Conservation (phyloP, 2,113 vertebrate genomes). For the Sorex fumeus region DNA sequence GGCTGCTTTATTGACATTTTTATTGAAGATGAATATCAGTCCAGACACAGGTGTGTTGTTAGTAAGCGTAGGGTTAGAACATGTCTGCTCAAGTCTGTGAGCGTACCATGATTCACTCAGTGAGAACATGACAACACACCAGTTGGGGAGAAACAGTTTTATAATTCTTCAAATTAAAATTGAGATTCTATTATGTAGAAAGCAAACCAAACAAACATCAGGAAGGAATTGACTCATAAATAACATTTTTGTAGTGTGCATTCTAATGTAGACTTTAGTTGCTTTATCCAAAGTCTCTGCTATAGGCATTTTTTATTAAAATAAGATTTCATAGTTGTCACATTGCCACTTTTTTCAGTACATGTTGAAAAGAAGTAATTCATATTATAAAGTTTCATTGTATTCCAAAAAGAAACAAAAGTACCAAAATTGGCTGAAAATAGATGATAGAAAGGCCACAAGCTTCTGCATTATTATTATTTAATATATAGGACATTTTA, state of each 20-base stretch:
- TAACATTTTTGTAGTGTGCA: conserved; percentile 8
- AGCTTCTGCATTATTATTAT: not conserved
- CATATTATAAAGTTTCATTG: not conserved
- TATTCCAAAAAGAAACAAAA: conserved; percentile 51
- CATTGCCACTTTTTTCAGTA: not conserved
- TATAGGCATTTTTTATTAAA: conserved; percentile 24
- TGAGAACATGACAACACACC: not conserved
- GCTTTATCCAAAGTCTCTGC: conserved; percentile 9
- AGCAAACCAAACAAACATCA: not conserved
- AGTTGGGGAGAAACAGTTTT: not conserved
- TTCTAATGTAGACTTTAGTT: conserved; percentile 18
- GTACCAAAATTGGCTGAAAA: not conserved
- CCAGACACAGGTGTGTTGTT: not conserved
- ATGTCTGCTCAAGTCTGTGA: not conserved
- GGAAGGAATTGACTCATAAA: conserved; percentile 42
- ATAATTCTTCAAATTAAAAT: conserved; percentile 35
- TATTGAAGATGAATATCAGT: not conserved
- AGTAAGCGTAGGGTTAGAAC: not conserved
- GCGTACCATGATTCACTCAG: not conserved
- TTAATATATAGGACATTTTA: not conserved
- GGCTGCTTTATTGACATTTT: not conserved
- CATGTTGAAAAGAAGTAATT: not conserved
- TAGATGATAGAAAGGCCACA: not conserved
- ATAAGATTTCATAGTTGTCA: not conserved
- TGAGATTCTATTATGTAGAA: conserved; percentile 18